These are phyloP conservation scores for Stomatorhinus ivindoensis DNA, from an alignment of 2,113 vertebrate species.

Conservation along the genomic window DNA sequence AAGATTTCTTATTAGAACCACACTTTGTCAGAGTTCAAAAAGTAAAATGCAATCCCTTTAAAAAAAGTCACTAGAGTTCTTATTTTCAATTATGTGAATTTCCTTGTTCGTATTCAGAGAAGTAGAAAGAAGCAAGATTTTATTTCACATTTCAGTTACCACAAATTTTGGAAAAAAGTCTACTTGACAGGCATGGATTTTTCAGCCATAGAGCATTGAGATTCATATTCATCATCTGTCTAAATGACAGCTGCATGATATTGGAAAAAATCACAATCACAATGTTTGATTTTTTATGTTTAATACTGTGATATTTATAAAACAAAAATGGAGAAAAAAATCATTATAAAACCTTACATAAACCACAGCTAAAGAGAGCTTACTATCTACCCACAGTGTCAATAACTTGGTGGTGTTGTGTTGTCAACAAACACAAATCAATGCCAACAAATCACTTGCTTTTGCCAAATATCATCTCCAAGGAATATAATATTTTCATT, in stretches of 20 bases:
- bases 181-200: too few relatives aligned
- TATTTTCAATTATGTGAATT: not conserved
- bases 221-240: not conserved
- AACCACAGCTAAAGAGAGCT: too few relatives aligned
- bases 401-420: too few relatives aligned
- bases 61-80: not conserved
- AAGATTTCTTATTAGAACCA: not conserved
- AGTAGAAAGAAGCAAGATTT: not conserved
- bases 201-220: not conserved
- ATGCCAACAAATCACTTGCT: too few relatives aligned
- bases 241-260: not conserved
- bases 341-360: too few relatives aligned
- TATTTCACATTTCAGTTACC: not conserved
- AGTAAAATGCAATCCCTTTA: not conserved
- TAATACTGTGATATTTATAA: too few relatives aligned
- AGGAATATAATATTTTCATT: too few relatives aligned
- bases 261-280: not conserved
- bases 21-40: not conserved
- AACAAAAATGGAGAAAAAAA: too few relatives aligned
- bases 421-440: too few relatives aligned
- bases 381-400: too few relatives aligned
- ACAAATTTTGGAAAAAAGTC: not conserved
- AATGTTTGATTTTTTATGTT: not conserved
- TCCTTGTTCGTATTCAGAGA: not conserved
- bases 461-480: too few relatives aligned